Conservation (phyloP, 2,113 vertebrate species). For the Balaeniceps rex region DNA sequence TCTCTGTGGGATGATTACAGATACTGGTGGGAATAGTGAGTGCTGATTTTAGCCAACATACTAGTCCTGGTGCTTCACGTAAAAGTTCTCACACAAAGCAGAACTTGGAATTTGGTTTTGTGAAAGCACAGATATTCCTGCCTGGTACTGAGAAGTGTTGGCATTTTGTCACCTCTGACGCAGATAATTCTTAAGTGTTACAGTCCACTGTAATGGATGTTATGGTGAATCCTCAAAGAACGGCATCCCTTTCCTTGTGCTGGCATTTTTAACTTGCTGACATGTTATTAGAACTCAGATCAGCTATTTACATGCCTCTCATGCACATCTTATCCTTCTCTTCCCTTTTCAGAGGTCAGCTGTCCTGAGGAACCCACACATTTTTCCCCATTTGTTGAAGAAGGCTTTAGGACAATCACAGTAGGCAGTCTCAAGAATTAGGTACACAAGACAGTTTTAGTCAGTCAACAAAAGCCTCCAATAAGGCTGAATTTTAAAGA, state of each 20-base stretch:
- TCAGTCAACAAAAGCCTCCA: neutral
- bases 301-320: neutral
- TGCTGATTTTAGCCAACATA: neutral
- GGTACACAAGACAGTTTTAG: neutral
- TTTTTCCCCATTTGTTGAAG: neutral
- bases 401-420: neutral
- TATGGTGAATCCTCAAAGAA: neutral
- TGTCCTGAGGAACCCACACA: neutral
- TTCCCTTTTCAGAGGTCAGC: neutral
- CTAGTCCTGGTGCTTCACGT: neutral
- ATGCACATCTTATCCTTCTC: neutral
- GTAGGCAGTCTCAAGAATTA: neutral
- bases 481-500: neutral
- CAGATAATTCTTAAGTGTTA: neutral
- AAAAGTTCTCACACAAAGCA: neutral
- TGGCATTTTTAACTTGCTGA: neutral
- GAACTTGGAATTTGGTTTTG: neutral
- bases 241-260: neutral
- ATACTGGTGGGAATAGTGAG: neutral
- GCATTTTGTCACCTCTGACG: neutral
- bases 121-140: neutral
- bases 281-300: neutral
- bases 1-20: neutral
- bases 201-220: neutral
- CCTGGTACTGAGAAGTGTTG: neutral